Conservation (phyloP, 2,797 vertebrate species). For the Spinus pinus region DNA sequence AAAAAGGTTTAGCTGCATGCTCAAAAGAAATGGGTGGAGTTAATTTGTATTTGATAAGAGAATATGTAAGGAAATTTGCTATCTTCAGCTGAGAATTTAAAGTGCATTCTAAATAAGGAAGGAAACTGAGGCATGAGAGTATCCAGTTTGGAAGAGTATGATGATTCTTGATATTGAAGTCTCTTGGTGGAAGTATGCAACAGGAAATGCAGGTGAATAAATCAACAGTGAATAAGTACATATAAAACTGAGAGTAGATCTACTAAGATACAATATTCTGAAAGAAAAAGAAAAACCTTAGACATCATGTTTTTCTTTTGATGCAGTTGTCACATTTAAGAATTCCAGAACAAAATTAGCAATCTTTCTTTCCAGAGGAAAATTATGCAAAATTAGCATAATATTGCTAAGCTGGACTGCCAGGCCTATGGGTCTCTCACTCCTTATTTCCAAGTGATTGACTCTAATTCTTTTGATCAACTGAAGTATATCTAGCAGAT, state of each 20-base stretch:
- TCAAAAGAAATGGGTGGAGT: neutral
- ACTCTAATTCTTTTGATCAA: neutral
- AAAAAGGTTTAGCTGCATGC: neutral
- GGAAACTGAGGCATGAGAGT: neutral
- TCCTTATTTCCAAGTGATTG: neutral
- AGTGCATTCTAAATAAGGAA: rapidly evolving
- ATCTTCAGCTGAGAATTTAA: neutral
- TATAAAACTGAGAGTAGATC: neutral
- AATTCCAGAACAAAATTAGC: neutral
- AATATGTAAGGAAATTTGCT: neutral
- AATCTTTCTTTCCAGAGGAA: neutral
- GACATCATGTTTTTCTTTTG: neutral
- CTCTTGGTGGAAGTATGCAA: neutral
- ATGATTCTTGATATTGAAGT: neutral
- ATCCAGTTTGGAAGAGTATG: neutral
- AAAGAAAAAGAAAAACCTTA: neutral
- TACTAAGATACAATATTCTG: rapidly evolving
- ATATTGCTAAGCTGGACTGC: neutral
- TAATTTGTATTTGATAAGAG: neutral
- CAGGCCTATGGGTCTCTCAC: neutral
- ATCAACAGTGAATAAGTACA: neutral
- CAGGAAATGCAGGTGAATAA: neutral
- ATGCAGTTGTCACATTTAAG: neutral
- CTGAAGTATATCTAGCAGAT: neutral
- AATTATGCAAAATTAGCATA: neutral